Percentiles rank a stretch among this genome's conserved stretches.
Evolutionary conservation across 1,140 invertebrate species (phyloP).

Genomic region (Goniozus legneri): DNA sequence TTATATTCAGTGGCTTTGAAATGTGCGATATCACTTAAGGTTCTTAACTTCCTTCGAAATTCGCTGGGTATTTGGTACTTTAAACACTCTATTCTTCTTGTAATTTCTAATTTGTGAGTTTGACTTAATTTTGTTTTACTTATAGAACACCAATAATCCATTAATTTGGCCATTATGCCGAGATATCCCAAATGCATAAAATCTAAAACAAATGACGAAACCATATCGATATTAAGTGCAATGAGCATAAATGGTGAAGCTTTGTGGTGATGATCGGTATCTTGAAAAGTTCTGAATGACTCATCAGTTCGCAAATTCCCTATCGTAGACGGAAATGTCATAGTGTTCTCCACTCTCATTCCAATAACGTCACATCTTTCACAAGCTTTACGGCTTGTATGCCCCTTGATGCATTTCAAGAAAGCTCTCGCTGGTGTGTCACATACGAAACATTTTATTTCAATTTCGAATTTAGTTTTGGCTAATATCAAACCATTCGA

Average conservation of each 20-base stretch:
- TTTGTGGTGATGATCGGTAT: background rate
- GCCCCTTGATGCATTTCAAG: constrained; percentile 14
- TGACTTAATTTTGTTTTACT: background rate
- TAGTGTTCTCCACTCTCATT: background rate
- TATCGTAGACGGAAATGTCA: background rate
- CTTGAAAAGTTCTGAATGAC: background rate
- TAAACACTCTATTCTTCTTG: background rate
- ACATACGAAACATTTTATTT: constrained; percentile 12
- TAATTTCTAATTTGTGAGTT: background rate
- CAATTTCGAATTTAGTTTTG: background rate
- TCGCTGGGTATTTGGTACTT: background rate
- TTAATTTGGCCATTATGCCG: background rate
- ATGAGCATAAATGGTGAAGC: background rate
- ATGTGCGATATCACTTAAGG: background rate
- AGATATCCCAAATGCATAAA: background rate
- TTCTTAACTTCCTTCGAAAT: background rate
- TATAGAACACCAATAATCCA: background rate
- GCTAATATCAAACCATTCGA: background rate
- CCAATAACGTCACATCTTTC: constrained; percentile 13
- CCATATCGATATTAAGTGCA: background rate
- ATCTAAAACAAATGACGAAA: background rate
- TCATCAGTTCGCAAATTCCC: background rate
- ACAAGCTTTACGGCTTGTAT: constrained; percentile 8
- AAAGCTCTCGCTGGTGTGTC: constrained; percentile 16
- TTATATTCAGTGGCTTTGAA: background rate